Percentiles rank a stretch among this genome's conserved stretches.
phyloP scores from a whole-genome alignment of 1,140 invertebrate genomes.

The Heliconius hewitsoni region DNA sequence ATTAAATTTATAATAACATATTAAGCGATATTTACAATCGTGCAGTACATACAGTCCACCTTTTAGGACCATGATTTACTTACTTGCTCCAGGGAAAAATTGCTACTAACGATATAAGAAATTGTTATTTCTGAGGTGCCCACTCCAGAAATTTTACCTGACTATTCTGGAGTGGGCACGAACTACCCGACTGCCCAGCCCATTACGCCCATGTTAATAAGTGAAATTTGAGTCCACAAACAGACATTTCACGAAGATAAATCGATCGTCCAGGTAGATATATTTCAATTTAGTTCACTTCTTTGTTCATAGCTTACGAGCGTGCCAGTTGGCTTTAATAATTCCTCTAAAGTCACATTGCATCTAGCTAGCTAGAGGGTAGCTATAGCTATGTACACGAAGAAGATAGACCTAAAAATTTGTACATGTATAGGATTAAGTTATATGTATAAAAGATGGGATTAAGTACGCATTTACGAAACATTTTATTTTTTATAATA shows the following conservation, averaged over 20 bases:
- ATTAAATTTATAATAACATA: neutral
- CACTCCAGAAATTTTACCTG: no score
- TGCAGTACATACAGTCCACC: neutral
- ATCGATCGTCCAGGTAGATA: neutral
- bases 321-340: neutral
- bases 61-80: neutral
- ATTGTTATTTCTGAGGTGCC: no score
- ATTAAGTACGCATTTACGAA: neutral
- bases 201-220: no score
- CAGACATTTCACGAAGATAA: neutral
- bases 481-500: no score
- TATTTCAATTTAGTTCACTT: neutral
- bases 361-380: no score
- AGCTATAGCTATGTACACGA: neutral
- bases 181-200: no score
- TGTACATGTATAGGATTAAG: neutral
- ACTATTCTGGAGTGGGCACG: no score
- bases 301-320: neutral
- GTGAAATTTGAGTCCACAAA: neutral
- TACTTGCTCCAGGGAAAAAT: no score
- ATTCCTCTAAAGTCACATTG: neutral
- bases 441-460: neutral
- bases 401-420: neutral
- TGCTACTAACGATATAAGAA: no score
- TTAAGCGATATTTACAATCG: neutral